Conservation (phyloP, 2,888 invertebrate genomes). For the Anagyrus pseudococci region DNA sequence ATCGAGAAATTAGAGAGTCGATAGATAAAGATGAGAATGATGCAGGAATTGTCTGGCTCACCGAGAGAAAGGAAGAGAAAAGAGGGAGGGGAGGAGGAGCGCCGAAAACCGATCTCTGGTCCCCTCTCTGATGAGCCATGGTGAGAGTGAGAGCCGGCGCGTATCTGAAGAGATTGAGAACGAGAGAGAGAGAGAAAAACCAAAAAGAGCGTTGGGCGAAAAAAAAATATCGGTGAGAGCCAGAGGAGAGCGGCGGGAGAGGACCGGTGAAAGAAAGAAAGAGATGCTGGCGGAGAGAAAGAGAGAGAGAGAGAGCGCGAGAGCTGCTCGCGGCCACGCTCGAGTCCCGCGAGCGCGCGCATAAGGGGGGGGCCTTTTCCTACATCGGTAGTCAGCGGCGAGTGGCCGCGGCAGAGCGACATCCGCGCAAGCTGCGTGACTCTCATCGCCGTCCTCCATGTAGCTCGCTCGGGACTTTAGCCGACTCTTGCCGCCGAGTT, state of each 20-base stretch:
- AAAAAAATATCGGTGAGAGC: not conserved
- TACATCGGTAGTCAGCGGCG: no score
- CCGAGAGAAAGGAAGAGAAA: not conserved
- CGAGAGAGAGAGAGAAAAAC: not conserved
- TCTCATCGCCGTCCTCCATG: no score
- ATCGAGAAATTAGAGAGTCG: no score
- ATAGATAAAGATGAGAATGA: no score
- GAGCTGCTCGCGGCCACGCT: no score
- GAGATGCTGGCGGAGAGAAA: not conserved
- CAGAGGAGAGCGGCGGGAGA: not conserved
- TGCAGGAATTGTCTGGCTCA: no score
- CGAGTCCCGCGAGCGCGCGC: not conserved
- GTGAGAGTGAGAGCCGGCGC: slow-evolving; percentile 2
- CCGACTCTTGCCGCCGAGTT: no score
- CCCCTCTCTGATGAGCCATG: not conserved
- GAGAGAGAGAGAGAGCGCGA: slow-evolving; percentile 8
- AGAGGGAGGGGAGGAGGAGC: not conserved
- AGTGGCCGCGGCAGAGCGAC: not conserved
- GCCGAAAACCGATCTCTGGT: not conserved
- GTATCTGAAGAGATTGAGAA: not conserved
- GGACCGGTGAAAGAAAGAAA: not conserved
- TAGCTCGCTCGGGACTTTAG: no score
- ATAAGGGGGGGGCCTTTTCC: not conserved
- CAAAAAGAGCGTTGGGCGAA: not conserved
- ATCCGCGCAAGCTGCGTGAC: no score